Evolutionary conservation across 2,797 vertebrate species (phyloP).

Genomic region (Gymnodraco acuticeps): DNA sequence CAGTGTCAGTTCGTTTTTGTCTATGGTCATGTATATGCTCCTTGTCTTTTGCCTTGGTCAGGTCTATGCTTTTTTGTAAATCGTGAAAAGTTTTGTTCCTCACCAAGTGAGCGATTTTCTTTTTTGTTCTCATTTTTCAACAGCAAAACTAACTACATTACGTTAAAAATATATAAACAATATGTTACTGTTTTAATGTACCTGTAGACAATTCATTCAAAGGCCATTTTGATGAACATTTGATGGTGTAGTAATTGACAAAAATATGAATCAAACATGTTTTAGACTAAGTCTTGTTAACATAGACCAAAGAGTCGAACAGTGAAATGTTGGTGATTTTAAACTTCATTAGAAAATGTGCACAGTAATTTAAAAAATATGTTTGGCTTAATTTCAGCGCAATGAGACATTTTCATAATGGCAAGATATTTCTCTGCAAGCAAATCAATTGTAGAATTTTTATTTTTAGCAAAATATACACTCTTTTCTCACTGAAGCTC

Average conservation of each 20-base stretch:
- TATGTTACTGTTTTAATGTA: not conserved
- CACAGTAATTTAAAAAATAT: not conserved
- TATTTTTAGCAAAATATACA: not conserved
- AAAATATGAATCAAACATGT: not conserved
- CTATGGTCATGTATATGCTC: no score
- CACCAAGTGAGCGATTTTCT: no score
- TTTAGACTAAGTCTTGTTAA: no score
- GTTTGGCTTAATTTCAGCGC: not conserved
- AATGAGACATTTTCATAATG: not conserved
- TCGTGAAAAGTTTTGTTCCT: no score
- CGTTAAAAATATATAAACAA: no score
- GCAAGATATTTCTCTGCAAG: not conserved
- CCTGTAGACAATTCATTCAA: not conserved
- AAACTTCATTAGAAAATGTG: no score
- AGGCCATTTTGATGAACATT: not conserved
- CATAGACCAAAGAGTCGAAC: not conserved
- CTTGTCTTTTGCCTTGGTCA: no score
- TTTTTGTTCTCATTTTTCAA: no score
- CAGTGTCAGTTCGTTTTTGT: no score
- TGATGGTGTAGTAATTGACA: not conserved
- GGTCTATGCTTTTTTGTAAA: no score
- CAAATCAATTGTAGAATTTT: not conserved
- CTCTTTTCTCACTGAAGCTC: not conserved
- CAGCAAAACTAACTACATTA: no score
- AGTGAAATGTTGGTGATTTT: not conserved